These are phyloP conservation scores for Drosophila repleta DNA, from an alignment of 1,140 invertebrate species.

Conservation along the genomic window DNA sequence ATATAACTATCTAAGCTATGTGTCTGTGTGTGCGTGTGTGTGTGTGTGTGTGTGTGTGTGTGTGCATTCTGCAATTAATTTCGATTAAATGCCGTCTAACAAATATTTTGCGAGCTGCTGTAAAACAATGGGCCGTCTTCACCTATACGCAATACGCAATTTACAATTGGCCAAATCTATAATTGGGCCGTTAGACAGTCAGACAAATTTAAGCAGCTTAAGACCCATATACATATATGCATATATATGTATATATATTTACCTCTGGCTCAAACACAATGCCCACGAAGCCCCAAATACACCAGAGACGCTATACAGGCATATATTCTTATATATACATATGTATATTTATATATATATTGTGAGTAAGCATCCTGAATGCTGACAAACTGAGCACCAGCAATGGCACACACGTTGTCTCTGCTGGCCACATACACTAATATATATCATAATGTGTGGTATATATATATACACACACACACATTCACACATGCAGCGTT, in stretches of 20 bases:
- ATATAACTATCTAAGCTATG: background rate
- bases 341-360: background rate
- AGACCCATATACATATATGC: background rate
- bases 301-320: background rate
- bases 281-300: background rate
- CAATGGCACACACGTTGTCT: too few relatives aligned
- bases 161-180: conserved; percentile 27
- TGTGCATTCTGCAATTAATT: conserved; percentile 28
- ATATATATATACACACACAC: too few relatives aligned
- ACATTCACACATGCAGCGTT: too few relatives aligned
- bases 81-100: conserved; percentile 15
- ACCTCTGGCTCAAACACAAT: background rate
- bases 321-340: background rate
- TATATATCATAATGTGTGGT: too few relatives aligned
- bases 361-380: background rate
- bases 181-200: conserved; percentile 24
- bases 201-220: conserved; percentile 8
- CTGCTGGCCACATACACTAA: too few relatives aligned
- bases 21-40: background rate
- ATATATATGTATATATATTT: conserved; percentile 4
- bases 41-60: background rate
- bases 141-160: conserved; percentile 7
- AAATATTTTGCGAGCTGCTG: conserved; percentile 5
- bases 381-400: too few relatives aligned
- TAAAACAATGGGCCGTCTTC: background rate